Base-by-base conservation (phyloP, 2,888 invertebrate genomes). In the Argyra leucocephala region DNA sequence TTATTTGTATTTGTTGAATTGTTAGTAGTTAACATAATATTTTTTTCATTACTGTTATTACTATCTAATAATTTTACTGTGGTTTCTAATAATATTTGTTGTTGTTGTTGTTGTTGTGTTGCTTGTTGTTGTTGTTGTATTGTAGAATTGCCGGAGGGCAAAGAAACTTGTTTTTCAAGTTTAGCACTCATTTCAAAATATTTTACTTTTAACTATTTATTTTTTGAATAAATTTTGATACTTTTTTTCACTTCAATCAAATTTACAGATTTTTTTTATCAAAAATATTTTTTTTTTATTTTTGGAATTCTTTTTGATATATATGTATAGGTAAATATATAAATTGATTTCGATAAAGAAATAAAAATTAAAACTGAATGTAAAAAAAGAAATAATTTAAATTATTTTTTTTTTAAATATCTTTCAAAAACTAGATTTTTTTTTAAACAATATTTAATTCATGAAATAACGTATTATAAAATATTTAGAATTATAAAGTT, bases 11-110 rank as follows among this genome's bases (percentile, higher is more conserved):
- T 69, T 18, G 66, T 65, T 61, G 64, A 66, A 63, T 66, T 66
- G 63, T 66, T 66, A 6, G 64, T 66, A 64, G 65, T 68, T 22
- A 69, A 66, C 67, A 68, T 69, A 67, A 66, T 69, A 66, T 58
- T 67, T 31, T 48, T 18, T 48, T n/a, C 48, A 48, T 18, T 18
- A 18, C 18, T 15, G 12, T 31, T 48, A 48, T 18, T 48, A 48
- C 5, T 48, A 18, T 48, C 48, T 48, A 48, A 48, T 9, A 18
- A n/a, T 48, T 31, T 48, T 48, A 18, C 1, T 48, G 48, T 48
- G n/a, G 48, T 48, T 48, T 48, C 48, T 18, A 12, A 12, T 48
- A 15, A 48, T 48, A 48, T n/a, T 48, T 9, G 18, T 48, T 37
- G 37, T 37, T 26, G 37, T 15, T 37, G 37, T 10, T 37, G 37